Percentiles rank a stretch among this genome's conserved stretches.
Conservation (phyloP, 2,888 invertebrate species). For the Agrilus mali region DNA sequence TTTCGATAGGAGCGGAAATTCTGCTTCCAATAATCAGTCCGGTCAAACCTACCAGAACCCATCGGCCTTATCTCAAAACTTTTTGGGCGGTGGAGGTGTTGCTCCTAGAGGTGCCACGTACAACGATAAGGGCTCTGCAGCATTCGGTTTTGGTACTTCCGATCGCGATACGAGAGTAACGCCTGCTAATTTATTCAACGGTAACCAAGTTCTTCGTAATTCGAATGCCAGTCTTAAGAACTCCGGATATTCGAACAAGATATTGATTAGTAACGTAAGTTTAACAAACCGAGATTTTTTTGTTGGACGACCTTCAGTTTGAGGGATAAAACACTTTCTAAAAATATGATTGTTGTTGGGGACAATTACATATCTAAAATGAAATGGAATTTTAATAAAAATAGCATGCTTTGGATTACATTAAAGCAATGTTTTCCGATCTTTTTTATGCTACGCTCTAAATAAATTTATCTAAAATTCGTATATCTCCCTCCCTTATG, state of each 20-base stretch:
- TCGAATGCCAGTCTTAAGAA: constrained; percentile 12
- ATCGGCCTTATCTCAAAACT: constrained; percentile 8
- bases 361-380: too few relatives aligned
- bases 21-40: not conserved
- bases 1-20: not conserved
- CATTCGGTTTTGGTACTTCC: constrained; percentile 6
- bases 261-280: constrained; percentile 30
- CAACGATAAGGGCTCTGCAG: constrained; percentile 7
- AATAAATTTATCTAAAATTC: too few relatives aligned
- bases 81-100: constrained; percentile 22
- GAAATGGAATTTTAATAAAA: too few relatives aligned
- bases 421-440: too few relatives aligned
- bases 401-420: too few relatives aligned
- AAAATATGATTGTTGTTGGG: too few relatives aligned
- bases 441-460: too few relatives aligned
- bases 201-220: constrained; percentile 10
- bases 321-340: too few relatives aligned
- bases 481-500: too few relatives aligned
- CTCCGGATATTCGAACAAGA: constrained; percentile 21
- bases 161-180: constrained; percentile 8
- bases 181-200: constrained; percentile 11
- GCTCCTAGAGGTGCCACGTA: constrained; percentile 6
- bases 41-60: constrained; percentile 6
- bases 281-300: constrained; percentile 4
- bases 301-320: not conserved